phyloP scores from a whole-genome alignment of 1,140 invertebrate species.

The Pinna nobilis region DNA sequence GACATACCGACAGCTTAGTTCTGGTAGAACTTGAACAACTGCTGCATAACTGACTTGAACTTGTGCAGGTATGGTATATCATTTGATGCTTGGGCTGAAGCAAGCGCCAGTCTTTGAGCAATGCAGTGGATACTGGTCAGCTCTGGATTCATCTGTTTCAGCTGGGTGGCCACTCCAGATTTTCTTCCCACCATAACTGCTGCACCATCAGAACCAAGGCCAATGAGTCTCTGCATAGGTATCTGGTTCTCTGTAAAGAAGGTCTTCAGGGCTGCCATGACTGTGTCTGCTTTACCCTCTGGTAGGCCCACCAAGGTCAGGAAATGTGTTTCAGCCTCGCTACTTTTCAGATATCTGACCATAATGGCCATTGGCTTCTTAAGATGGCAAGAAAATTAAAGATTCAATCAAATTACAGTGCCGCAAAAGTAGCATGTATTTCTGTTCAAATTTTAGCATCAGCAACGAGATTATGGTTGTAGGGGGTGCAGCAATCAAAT shows the following conservation, averaged over 20 bases:
- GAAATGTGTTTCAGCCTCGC: conserved; percentile 8
- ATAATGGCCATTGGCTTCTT: no score
- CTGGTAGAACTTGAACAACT: conserved; percentile 9
- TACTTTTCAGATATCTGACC: no score
- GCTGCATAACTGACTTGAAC: not conserved
- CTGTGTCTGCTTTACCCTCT: conserved; percentile 30
- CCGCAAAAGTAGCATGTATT: no score
- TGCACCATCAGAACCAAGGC: conserved; percentile 29
- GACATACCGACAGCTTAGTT: conserved; percentile 10
- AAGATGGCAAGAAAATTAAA: no score
- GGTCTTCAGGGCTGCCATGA: not conserved
- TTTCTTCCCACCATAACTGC: conserved; percentile 16
- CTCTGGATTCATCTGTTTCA: conserved; percentile 6
- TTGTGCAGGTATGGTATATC: conserved; percentile 3
- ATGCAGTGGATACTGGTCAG: conserved; percentile 13
- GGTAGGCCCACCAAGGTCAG: not conserved
- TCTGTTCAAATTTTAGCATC: no score
- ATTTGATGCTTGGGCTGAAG: conserved; percentile 8
- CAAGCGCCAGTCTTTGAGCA: conserved; percentile 20
- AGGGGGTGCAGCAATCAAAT: no score
- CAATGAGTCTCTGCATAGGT: conserved; percentile 9
- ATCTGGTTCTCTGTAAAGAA: not conserved
- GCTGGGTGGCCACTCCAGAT: not conserved
- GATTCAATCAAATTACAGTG: no score
- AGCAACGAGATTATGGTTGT: no score